A percentile compares a stretch with the other conserved stretches of the same genome.
Conservation (phyloP, 2,797 vertebrate genomes). For the Enteromius treurensis region DNA sequence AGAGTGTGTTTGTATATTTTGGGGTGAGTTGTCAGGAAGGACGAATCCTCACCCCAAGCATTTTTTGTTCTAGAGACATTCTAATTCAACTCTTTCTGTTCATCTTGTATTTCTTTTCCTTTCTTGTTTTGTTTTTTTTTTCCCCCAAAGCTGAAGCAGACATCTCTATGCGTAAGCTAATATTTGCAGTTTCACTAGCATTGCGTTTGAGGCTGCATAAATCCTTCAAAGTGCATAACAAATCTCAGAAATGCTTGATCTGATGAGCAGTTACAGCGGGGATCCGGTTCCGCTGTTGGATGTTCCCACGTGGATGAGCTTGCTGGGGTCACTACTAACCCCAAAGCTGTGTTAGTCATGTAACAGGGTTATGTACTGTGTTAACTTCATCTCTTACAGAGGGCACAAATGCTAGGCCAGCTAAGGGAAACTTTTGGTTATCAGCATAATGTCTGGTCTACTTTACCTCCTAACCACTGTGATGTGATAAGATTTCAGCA, state of each 20-base stretch:
- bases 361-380: slow-evolving; percentile 4
- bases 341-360: slow-evolving; percentile 14
- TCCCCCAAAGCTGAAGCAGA: slow-evolving; percentile 39
- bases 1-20: slow-evolving; percentile 29
- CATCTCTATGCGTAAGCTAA: slow-evolving; percentile 31
- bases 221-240: slow-evolving; percentile 23
- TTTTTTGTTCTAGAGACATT: slow-evolving; percentile 44
- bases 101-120: slow-evolving; percentile 26
- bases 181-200: slow-evolving; percentile 38
- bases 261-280: slow-evolving; percentile 1
- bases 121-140: background rate
- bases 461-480: background rate
- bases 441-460: background rate
- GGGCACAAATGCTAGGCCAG: background rate
- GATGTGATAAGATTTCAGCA: background rate
- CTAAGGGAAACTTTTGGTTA: background rate
- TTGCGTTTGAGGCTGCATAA: slow-evolving; percentile 12
- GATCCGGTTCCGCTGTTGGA: background rate
- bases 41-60: slow-evolving; percentile 29
- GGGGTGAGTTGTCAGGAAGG: slow-evolving; percentile 5
- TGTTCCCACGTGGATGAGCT: slow-evolving; percentile 7
- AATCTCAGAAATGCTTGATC: slow-evolving; percentile 31
- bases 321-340: background rate
- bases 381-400: slow-evolving; percentile 11
- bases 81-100: slow-evolving; percentile 39